Base-by-base conservation (phyloP, 1,140 invertebrate species). In the Heliconius melpomene region DNA sequence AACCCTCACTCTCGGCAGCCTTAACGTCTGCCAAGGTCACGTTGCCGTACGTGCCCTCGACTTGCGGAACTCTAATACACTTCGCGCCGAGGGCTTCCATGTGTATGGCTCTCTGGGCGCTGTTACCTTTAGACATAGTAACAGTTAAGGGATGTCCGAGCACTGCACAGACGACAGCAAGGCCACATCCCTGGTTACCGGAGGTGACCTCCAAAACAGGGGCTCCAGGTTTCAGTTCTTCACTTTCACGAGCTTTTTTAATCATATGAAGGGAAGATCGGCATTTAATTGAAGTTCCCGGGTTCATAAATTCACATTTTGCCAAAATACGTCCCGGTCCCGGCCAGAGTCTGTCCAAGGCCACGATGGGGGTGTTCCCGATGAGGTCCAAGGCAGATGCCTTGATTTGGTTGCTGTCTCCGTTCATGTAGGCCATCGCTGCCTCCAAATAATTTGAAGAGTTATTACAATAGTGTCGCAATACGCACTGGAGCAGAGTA, bases 41-140 rank as follows among this genome's bases (percentile, higher is more conserved):
- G 29, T 91, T 92, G 7, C 92, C 92, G 38, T 94, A 94, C 0
- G 89, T 90, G n/a, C 92, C 92, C 80, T 94, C 91, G 0, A 91
- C 89, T 88, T 94, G 92, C 8, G 90, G 88, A 66, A 94, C 90
- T 80, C 87, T 85, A 0, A 93, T 54, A 79, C 92, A 94, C 60
- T 89, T 91, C 8, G 91, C 91, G 5, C 92, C 92, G 8, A 93
- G 85, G 16, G 92, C 92, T 81, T 94, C 90, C 90, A 94, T 93
- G 73, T 94, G 92, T 46, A 94, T 86, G 3, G 91, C 91, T 79
- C 92, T 83, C 71, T 94, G 92, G 2, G 81, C 85, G 76, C 92
- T 94, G 82, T 94, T 94, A 16, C 92, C 92, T 77, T 88, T 86
- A 7, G 92, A 93, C 92, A 94, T 94, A 9, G 88, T 86, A 16